Conservation (phyloP, 1,140 invertebrate genomes). For the Cheumatopsyche charites region DNA sequence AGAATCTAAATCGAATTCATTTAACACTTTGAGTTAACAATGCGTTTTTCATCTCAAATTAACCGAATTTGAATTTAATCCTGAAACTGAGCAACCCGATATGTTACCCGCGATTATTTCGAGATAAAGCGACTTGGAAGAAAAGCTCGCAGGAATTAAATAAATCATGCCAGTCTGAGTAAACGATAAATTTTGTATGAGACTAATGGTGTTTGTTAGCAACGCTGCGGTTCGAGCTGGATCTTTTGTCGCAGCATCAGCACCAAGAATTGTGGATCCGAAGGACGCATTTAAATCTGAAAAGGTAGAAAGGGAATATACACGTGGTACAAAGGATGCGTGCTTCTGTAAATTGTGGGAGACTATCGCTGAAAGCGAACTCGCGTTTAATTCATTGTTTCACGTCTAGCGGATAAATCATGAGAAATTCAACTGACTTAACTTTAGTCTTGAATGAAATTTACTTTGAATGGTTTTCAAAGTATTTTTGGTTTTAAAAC, state of each 20-base stretch:
- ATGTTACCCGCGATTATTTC: too few relatives aligned
- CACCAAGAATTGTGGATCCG: too few relatives aligned
- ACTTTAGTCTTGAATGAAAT: too few relatives aligned
- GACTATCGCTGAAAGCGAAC: background rate
- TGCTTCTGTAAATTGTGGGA: background rate
- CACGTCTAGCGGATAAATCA: background rate
- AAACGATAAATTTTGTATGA: constrained; percentile 15
- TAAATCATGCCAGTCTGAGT: background rate
- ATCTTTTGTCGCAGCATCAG: background rate
- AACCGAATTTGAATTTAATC: too few relatives aligned
- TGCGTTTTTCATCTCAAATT: too few relatives aligned
- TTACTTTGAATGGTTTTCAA: too few relatives aligned
- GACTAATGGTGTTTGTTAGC: constrained; percentile 18
- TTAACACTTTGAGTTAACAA: too few relatives aligned
- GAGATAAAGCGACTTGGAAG: too few relatives aligned
- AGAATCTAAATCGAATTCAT: too few relatives aligned
- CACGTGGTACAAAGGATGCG: constrained; percentile 12
- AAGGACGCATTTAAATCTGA: constrained; percentile 22
- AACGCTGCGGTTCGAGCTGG: constrained; percentile 5
- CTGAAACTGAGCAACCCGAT: too few relatives aligned
- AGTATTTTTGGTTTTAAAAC: too few relatives aligned
- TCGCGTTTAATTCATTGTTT: constrained; percentile 19
- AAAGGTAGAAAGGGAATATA: constrained; percentile 12
- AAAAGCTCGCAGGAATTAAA: background rate
- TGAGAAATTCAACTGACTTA: background rate